Evolutionary conservation across 2,888 invertebrate species (phyloP), one percentile per base, ranked within the genome.

Genomic region (Tortrix viridana): DNA sequence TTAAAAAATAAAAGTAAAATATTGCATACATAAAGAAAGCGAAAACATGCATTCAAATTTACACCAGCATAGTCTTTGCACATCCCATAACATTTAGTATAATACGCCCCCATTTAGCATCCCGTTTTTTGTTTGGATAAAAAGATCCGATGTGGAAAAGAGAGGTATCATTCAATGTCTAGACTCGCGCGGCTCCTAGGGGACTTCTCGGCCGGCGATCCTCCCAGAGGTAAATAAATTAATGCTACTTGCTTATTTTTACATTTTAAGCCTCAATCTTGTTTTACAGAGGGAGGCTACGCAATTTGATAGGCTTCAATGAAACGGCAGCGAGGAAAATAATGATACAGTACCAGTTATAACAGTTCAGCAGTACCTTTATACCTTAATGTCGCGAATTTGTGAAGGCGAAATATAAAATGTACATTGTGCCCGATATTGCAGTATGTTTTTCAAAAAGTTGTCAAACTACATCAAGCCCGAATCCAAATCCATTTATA

Each of bases 221-320:
- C 73, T 75, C 81, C 73, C 75, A 56, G 65, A 76, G 75, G 82
- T 79, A 82, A 80, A 84, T 82, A 81, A 83, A 82, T 86, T 84
- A 81, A 80, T 77, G 77, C 67, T 69, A 68, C 67, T 74, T 66
- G 68, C 67, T 81, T 84, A 80, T 82, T 84, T 84, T 80, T 80
- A 74, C 68, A 71, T 56, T 62, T 53, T 46, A 58, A 67, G 65
- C 65, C 66, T 59, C 57, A 65, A 58, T 70, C 69, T 69, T 67
- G 69, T 46, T 60, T 54, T 55, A 44, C 48, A n/a, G 5, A 19
- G 57, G 38, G 50, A 38, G 43, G 19, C 16, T 22, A 32, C 46
- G 46, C 23, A 47, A 61, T 57, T 47, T 58, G 63, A 58, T 63
- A 46, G 56, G 16, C 41, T 41, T 14, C 41, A n/a, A 14, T 41